These are phyloP conservation scores for Bucco capensis DNA, from an alignment of 2,113 vertebrate genomes.

Conservation along the genomic window DNA sequence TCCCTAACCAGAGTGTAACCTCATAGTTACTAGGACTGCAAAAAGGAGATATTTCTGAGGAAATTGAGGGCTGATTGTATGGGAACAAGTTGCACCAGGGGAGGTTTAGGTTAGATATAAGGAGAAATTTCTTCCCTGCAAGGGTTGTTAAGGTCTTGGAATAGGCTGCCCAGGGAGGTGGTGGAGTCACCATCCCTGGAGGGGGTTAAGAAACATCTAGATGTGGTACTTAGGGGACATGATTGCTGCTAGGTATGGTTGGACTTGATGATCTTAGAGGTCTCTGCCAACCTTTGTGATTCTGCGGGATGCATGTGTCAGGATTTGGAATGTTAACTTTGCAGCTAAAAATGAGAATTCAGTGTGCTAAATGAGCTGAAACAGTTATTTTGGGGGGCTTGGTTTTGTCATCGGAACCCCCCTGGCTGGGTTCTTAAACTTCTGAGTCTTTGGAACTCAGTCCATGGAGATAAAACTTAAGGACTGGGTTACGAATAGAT, in stretches of 20 bases:
- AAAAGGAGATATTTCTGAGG: background rate
- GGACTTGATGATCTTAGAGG: too few relatives aligned
- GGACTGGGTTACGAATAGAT: background rate
- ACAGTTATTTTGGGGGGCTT: background rate
- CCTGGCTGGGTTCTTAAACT: rapidly evolving
- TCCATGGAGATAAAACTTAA: background rate
- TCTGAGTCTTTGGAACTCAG: background rate
- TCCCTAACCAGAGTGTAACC: background rate
- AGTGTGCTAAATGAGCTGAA: background rate
- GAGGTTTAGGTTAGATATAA: too few relatives aligned
- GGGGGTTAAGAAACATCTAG: too few relatives aligned
- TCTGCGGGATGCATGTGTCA: rapidly evolving
- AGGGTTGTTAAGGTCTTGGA: too few relatives aligned
- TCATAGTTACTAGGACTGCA: background rate
- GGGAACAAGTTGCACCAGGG: too few relatives aligned
- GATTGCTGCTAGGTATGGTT: too few relatives aligned
- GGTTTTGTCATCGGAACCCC: background rate
- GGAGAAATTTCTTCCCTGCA: too few relatives aligned
- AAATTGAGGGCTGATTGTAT: background rate
- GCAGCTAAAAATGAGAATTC: background rate
- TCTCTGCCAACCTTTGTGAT: too few relatives aligned
- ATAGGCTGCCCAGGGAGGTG: too few relatives aligned
- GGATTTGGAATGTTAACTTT: background rate
- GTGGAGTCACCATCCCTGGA: too few relatives aligned
- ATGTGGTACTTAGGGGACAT: too few relatives aligned